Evolutionary conservation across 1,140 invertebrate genomes (phyloP).

Genomic region (Leptinotarsa texana): DNA sequence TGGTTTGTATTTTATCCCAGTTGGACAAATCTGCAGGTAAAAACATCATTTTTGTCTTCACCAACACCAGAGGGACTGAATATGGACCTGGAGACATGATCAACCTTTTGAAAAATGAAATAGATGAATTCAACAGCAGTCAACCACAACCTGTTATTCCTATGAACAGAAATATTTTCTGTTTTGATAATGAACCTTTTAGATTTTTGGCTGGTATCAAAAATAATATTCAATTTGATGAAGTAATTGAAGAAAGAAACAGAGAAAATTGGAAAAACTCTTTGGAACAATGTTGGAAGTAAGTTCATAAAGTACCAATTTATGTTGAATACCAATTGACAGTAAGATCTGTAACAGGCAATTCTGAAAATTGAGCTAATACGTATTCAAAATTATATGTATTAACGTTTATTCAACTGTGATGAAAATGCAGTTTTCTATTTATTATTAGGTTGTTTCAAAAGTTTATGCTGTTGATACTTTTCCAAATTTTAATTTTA

Average conservation of each 20-base stretch:
- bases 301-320: slow-evolving; percentile 15
- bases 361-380: background rate
- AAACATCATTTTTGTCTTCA: slow-evolving; percentile 51
- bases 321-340: no score
- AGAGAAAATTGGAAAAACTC: slow-evolving; percentile 48
- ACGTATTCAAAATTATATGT: background rate
- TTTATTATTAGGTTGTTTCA: no score
- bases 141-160: slow-evolving; percentile 41
- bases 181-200: slow-evolving; percentile 51
- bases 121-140: slow-evolving; percentile 36
- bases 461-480: no score
- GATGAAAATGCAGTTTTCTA: no score
- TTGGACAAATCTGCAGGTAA: slow-evolving; percentile 46
- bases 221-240: slow-evolving; percentile 35
- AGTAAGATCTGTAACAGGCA: no score
- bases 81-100: slow-evolving; percentile 46
- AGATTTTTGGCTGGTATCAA: slow-evolving; percentile 43
- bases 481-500: no score
- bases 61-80: slow-evolving; percentile 43
- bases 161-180: slow-evolving; percentile 44
- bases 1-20: slow-evolving; percentile 46
- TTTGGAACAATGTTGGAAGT: slow-evolving; percentile 41
- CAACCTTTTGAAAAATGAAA: slow-evolving; percentile 33
- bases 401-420: no score
- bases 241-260: slow-evolving; percentile 23